phyloP scores from a whole-genome alignment of 2,113 vertebrate genomes.

The Macquaria ambigua region DNA sequence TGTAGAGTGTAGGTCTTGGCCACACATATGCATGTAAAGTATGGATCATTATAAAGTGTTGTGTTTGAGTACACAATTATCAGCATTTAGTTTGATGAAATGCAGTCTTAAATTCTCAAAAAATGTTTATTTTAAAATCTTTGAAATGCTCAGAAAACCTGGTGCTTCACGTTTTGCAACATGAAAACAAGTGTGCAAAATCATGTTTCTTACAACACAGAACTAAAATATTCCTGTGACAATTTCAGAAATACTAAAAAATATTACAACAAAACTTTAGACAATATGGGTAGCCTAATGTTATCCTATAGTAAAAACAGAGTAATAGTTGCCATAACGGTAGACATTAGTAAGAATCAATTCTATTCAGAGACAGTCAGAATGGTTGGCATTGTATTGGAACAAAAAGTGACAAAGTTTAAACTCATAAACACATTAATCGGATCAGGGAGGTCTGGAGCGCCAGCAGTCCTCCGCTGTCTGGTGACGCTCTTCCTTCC shows the following conservation, averaged over 20 bases:
- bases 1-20: background rate
- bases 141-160: background rate
- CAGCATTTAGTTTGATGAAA: background rate
- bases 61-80: background rate
- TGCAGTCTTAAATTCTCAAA: background rate
- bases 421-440: conserved; percentile 52
- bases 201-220: background rate
- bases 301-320: background rate
- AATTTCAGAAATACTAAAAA: background rate
- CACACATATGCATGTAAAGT: background rate
- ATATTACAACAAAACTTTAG: background rate
- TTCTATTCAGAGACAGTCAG: background rate
- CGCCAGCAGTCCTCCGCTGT: conserved; percentile 74
- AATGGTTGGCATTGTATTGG: background rate
- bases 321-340: background rate
- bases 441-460: conserved; percentile 61
- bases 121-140: background rate
- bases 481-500: conserved; percentile 87
- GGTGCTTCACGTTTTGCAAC: background rate
- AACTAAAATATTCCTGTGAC: background rate
- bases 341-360: background rate
- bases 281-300: background rate
- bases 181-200: background rate
- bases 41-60: background rate
- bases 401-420: conserved; percentile 39